Evolutionary conservation across 1,140 invertebrate species (phyloP), one percentile per base, ranked within the genome.

Genomic region (Meloidogyne hapla): DNA sequence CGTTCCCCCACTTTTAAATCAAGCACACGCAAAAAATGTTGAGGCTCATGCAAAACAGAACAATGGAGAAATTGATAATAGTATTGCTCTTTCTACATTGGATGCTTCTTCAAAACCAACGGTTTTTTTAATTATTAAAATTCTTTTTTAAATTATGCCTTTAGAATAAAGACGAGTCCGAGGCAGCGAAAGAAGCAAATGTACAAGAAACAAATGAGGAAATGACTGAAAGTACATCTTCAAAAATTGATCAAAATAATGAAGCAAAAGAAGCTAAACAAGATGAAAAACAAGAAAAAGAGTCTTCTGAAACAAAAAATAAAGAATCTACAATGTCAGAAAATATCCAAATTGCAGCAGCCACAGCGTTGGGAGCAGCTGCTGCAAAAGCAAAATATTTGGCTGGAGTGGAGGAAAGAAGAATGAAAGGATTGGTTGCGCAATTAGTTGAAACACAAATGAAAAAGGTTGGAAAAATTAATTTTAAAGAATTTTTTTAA

Each of bases 351-450:
- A 92, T 94, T 0, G 96, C 96, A 0, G 97, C 97, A 9, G 94
- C 95, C 8, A 94, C 95, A 1, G 96, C 96, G 10, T 88, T 99
- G 6, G 93, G 95, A 0, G 93, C 96, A 0, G 96, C 96, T 0
- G 96, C 96, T 6, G 96, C 99, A 0, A 99, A 99, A 89, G 96
- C 96, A 0, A 99, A 98, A 89, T 95, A 99, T 89, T 90, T 99
- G 77, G 95, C 96, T 0, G 94, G 94, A 5, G 93, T 99, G 5
- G 96, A 99, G 89, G 96, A 99, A 88, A 89, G 96, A 13, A 96
- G 98, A 89, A 99, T 99, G 76, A 98, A 98, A 88, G 95, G 93
- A 0, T 88, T 99, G 1, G 96, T 99, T 0, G 96, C 96, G 0
- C 89, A 98, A 18, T 90, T 99, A 2, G 96, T 99, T 1, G 96